A percentile compares a stretch with the other conserved stretches of the same genome.
Evolutionary conservation across 2,797 vertebrate genomes (phyloP).

Genomic region (Anniella stebbinsi): DNA sequence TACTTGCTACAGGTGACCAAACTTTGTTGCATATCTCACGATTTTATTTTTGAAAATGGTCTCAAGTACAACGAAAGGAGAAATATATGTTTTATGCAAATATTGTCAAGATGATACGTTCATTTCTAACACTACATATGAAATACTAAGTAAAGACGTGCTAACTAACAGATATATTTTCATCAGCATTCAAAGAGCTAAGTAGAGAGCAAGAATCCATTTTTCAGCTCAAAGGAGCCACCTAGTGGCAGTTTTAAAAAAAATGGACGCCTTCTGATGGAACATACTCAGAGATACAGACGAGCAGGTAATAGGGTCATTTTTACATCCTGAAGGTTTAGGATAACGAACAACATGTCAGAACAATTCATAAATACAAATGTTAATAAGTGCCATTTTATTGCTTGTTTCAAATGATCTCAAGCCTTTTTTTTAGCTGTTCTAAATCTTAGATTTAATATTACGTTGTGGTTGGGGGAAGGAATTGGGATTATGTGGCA

Average conservation of each 20-base stretch:
- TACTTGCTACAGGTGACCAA: not conserved
- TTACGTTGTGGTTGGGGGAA: too few relatives aligned
- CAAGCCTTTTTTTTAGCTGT: not conserved
- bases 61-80: not conserved
- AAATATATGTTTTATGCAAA: not conserved
- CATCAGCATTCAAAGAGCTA: not conserved
- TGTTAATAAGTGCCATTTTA: not conserved
- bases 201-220: not conserved
- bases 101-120: not conserved
- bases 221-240: slow-evolving; percentile 10
- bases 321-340: not conserved
- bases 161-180: not conserved
- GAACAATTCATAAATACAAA: not conserved
- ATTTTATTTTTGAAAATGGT: not conserved
- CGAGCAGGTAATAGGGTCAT: not conserved
- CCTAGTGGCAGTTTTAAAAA: not conserved
- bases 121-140: not conserved
- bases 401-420: not conserved
- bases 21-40: not conserved
- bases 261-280: not conserved
- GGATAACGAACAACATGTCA: too few relatives aligned
- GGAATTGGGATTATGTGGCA: not conserved
- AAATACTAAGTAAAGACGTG: not conserved
- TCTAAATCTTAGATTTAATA: not conserved
- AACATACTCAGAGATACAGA: not conserved